Conservation (phyloP, 2,113 vertebrate genomes). For the Podarcis cretensis region DNA sequence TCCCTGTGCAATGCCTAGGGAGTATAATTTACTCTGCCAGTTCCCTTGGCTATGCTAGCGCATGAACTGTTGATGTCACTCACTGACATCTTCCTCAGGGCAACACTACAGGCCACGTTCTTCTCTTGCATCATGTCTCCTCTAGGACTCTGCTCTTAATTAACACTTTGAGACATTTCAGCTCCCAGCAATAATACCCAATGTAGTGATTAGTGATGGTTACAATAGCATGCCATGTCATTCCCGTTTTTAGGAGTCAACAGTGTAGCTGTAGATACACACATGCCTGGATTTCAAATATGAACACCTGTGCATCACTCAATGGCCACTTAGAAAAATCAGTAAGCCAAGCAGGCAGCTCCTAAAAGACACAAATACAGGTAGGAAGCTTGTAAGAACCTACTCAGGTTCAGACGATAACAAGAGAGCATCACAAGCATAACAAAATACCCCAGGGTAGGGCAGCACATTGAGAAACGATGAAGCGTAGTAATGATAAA, state of each 20-base stretch:
- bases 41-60: slow-evolving; percentile 4
- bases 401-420: slow-evolving; percentile 7
- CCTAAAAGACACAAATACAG: not conserved
- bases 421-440: not conserved
- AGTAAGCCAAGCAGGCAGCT: not conserved
- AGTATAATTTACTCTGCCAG: slow-evolving; percentile 26
- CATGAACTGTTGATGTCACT: slow-evolving; percentile 34
- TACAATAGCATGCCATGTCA: not conserved
- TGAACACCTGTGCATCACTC: not conserved
- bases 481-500: not conserved
- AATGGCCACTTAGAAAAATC: slow-evolving; percentile 22
- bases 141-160: slow-evolving; percentile 55
- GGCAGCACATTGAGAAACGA: slow-evolving; percentile 22
- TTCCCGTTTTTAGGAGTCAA: slow-evolving; percentile 31
- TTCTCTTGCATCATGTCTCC: slow-evolving; percentile 47
- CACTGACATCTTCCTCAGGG: slow-evolving; percentile 19
- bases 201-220: slow-evolving; percentile 17
- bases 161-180: slow-evolving; percentile 48
- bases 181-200: not conserved
- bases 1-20: slow-evolving; percentile 27
- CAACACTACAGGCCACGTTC: slow-evolving; percentile 15
- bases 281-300: not conserved
- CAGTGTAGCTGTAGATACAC: slow-evolving; percentile 12
- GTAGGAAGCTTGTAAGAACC: not conserved
- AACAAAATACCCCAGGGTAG: slow-evolving; percentile 20